phyloP scores from a whole-genome alignment of 2,888 invertebrate genomes.

The Leptinotarsa rubiginosa region DNA sequence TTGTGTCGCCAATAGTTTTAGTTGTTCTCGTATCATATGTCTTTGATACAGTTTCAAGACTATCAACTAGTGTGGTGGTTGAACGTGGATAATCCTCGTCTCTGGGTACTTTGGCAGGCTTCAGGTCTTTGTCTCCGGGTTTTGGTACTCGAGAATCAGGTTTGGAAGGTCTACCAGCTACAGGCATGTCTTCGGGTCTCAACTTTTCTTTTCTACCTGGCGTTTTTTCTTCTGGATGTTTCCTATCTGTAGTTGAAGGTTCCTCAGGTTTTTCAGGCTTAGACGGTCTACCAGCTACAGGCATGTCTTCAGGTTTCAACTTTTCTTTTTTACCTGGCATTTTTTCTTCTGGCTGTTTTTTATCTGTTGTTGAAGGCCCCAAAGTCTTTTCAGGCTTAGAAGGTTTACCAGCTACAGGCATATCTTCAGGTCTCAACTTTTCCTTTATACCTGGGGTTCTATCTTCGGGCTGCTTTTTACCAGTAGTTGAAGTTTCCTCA shows the following conservation, averaged over 20 bases:
- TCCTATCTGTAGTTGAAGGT: conserved; percentile 22
- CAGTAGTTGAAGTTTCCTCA: neutral
- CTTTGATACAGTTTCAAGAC: conserved; percentile 1
- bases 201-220: neutral
- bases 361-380: neutral
- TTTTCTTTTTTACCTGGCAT: neutral
- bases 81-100: conserved; percentile 13
- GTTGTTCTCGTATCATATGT: neutral
- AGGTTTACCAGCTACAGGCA: conserved; percentile 42
- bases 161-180: conserved; percentile 22
- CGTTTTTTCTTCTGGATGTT: conserved; percentile 13
- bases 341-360: neutral
- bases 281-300: conserved; percentile 16
- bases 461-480: conserved; percentile 7
- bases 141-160: neutral
- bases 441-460: conserved; percentile 17
- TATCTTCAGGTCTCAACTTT: conserved; percentile 32
- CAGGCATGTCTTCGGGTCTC: conserved; percentile 23
- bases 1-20: neutral
- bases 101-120: neutral
- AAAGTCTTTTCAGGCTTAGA: neutral
- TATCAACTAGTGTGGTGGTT: neutral
- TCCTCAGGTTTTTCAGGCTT: neutral
- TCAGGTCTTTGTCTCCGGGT: neutral
- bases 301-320: neutral